A percentile compares a stretch with the other conserved stretches of the same genome.
phyloP scores from a whole-genome alignment of 2,888 invertebrate genomes.

The Macrophya alboannulata region DNA sequence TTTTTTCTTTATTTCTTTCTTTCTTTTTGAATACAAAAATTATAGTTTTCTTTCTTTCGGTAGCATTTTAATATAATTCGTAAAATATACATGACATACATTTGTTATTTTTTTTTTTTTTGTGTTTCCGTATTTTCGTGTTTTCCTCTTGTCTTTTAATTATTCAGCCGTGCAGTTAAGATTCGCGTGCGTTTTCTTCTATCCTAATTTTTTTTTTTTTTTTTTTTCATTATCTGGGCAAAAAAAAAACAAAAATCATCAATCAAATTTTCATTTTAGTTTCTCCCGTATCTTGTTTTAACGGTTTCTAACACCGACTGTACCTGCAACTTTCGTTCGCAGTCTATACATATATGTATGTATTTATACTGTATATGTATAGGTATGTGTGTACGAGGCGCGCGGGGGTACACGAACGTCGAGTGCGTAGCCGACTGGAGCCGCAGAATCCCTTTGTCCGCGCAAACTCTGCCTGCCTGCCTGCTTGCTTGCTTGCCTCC shows the following conservation, averaged over 20 bases:
- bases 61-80: too few species aligned
- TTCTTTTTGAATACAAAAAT: background rate
- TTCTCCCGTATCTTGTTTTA: background rate
- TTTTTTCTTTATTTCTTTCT: background rate
- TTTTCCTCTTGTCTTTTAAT: background rate
- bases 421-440: constrained; percentile 68
- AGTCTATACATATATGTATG: background rate
- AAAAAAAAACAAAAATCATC: background rate
- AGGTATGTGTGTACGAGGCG: background rate
- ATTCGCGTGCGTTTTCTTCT: background rate
- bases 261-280: background rate
- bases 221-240: background rate
- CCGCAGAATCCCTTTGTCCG: constrained; percentile 79
- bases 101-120: background rate
- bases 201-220: background rate
- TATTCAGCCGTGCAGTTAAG: background rate
- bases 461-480: constrained; percentile 75
- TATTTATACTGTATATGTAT: background rate
- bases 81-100: background rate
- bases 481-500: constrained; percentile 60
- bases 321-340: constrained; percentile 29
- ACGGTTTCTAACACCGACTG: constrained; percentile 11
- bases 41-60: too few species aligned
- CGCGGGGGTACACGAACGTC: constrained; percentile 1
- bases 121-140: background rate